These are phyloP conservation scores for Phalera bucephala DNA, from an alignment of 2,888 invertebrate species.

Conservation along the genomic window DNA sequence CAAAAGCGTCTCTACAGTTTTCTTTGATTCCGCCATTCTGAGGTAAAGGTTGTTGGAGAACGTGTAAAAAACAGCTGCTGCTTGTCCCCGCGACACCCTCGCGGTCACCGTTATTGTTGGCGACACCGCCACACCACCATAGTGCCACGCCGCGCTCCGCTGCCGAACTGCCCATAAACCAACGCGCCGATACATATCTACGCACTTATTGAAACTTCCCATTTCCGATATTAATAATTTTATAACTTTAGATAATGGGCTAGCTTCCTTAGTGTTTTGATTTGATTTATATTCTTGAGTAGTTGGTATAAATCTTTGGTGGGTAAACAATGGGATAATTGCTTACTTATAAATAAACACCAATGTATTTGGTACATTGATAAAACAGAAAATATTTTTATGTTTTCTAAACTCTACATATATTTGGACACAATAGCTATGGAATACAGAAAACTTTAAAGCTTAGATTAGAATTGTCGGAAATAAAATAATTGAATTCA, in stretches of 20 bases:
- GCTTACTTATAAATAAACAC: no score
- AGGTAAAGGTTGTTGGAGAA: constrained; percentile 66
- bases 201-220: constrained; percentile 60
- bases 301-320: no score
- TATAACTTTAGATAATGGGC: constrained; percentile 26
- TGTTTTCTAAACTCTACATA: no score
- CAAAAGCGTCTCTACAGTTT: constrained; percentile 31
- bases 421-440: no score
- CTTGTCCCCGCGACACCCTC: constrained; percentile 62
- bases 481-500: no score
- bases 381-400: no score
- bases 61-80: constrained; percentile 86
- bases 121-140: constrained; percentile 38
- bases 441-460: no score
- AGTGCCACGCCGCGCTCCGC: neutral
- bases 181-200: constrained; percentile 52
- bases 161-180: constrained; percentile 69
- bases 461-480: no score
- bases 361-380: no score
- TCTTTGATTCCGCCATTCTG: constrained; percentile 39
- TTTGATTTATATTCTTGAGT: no score
- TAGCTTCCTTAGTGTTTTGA: constrained; percentile 1
- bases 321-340: no score
- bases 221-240: constrained; percentile 38
- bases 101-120: constrained; percentile 71